A percentile compares a stretch with the other conserved stretches of the same genome.
Conservation (phyloP, 2,888 invertebrate species). For the Zelleria hepariella region DNA sequence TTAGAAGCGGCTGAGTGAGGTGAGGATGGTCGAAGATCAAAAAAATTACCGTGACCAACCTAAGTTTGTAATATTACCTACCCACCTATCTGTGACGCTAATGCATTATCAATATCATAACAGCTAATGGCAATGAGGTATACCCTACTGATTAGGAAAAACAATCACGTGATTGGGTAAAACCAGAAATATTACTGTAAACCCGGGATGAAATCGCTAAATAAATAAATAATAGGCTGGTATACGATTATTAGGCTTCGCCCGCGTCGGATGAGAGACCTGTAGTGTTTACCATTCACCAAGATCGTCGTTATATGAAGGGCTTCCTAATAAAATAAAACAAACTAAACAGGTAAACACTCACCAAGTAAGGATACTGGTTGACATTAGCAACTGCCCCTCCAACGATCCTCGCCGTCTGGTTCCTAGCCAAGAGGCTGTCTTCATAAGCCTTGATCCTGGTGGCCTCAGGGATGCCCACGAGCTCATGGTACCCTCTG, state of each 20-base stretch:
- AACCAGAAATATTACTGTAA: not conserved
- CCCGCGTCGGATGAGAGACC: not conserved
- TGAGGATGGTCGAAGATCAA: not conserved
- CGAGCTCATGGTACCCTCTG: conserved; percentile 30
- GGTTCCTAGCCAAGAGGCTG: conserved; percentile 5
- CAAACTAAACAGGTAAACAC: not conserved
- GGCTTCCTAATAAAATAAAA: not conserved
- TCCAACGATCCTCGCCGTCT: conserved; percentile 31
- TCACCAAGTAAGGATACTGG: conserved; percentile 29
- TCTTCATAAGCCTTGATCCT: conserved; percentile 35
- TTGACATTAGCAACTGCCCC: conserved; percentile 28
- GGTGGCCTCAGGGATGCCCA: conserved; percentile 40
- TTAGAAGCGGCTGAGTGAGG: not conserved
- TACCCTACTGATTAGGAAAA: too few species aligned
- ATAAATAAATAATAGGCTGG: not conserved
- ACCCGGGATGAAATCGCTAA: not conserved
- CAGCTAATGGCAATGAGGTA: not conserved
- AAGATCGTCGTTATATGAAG: not conserved
- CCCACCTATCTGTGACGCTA: not conserved
- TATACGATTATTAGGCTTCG: not conserved
- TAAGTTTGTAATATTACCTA: not conserved
- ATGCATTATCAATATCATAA: not conserved
- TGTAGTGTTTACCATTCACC: not conserved
- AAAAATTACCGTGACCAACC: not conserved
- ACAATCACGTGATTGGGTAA: not conserved